Conservation (phyloP, 30 jellyfish, hydroid and myxozoan genomes). For the Turritopsis rubra region DNA sequence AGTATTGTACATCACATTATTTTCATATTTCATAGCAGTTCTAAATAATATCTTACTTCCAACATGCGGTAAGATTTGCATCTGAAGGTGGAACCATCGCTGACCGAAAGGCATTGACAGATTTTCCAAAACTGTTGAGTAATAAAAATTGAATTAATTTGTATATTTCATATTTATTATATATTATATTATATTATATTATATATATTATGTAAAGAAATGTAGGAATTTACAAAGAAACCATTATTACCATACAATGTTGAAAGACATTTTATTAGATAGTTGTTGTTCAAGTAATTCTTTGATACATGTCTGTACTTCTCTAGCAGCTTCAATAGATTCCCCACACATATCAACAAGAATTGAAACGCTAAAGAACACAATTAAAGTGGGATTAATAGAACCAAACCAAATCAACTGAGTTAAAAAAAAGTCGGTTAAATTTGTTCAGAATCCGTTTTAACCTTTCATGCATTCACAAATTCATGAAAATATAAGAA, state of each 20-base stretch:
- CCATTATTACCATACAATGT: constrained; percentile 65
- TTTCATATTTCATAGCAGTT: too few relatives aligned
- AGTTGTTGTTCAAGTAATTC: constrained; percentile 71
- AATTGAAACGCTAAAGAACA: constrained; percentile 54
- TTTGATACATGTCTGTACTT: constrained; percentile 43
- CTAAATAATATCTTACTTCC: constrained; percentile 33
- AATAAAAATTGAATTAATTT: not conserved
- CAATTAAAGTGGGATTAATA: too few relatives aligned
- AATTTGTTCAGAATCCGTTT: not conserved
- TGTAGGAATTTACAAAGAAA: not conserved
- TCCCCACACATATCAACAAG: constrained; percentile 71
- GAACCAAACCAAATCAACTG: not conserved
- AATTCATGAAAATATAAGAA: not conserved
- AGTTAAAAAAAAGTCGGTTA: not conserved
- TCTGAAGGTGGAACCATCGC: constrained; percentile 45
- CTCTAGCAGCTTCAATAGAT: constrained; percentile 42
- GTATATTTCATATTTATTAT: too few relatives aligned
- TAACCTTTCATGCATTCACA: not conserved
- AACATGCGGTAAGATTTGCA: constrained; percentile 45
- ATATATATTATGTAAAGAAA: too few relatives aligned
- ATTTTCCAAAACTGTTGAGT: constrained; percentile 46
- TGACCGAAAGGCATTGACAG: constrained; percentile 40
- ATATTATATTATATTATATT: too few relatives aligned
- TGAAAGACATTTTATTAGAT: constrained; percentile 37
- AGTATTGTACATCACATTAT: too few relatives aligned